Base-by-base conservation (phyloP, 1,140 invertebrate genomes). In the Sogatella furcifera region DNA sequence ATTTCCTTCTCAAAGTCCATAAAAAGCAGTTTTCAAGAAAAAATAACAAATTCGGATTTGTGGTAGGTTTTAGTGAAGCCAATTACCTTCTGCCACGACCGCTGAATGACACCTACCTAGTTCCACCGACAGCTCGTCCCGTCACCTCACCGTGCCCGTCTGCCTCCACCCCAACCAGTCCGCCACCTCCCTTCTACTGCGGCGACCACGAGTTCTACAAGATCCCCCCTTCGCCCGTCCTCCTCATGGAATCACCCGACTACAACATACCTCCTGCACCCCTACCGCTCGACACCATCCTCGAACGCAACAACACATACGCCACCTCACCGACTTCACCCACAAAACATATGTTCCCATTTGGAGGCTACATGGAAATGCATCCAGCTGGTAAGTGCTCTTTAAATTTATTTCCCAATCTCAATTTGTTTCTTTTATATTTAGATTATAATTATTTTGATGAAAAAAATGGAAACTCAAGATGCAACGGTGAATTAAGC, bases 61-160 rank as follows among this genome's bases (percentile, higher is more conserved):
- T 62, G 59, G 9, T 56, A 68, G 66, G 62, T 57, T 66, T 65
- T 55, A 58, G 62, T 31, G 70, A 74, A 17, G 75, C 77, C 59
- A 79, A 80, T 57, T 83, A 82, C 62, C 73, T 80, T 55, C 68
- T 69, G 61, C 79, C 80, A 3, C 69, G 77, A 53, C 76, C 78
- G n/a, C 55, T 79, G 31, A 76, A 72, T 54, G 77, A 80, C 44
- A 74, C 74, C 10, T 80, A 80, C 59, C 71, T 72, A 28, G 73
- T 80, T 1, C 78, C 78, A 24, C 78, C 78, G 6, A 66, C 71
- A 19, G 77, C 78, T 11, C 73, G 77, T 49, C 78, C 78, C 19
- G 65, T 78, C 5, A 28, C 21, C n/a, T 10, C 28, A 3, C n/a
- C n/a, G n/a, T n/a, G n/a, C n/a, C n/a, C n/a, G n/a, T n/a, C n/a